These are phyloP conservation scores for Clarias platycephalus DNA, from an alignment of 2,797 vertebrate genomes.

Conservation along the genomic window DNA sequence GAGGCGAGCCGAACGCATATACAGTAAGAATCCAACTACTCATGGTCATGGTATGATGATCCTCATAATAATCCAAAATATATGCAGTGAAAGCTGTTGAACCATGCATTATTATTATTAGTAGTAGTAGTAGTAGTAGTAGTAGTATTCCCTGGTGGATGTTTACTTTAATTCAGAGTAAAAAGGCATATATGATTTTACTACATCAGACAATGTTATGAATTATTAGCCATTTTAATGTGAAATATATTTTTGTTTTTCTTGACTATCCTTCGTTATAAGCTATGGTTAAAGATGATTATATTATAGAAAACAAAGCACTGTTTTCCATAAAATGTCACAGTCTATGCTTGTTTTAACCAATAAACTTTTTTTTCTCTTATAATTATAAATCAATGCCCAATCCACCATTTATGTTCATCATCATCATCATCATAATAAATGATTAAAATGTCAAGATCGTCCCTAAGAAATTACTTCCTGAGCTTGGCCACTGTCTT, in stretches of 20 bases:
- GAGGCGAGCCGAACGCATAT: not conserved
- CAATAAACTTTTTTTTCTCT: not conserved
- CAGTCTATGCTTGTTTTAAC: not conserved
- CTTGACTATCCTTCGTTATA: not conserved
- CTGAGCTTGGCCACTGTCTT: constrained; percentile 31
- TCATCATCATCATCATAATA: not conserved
- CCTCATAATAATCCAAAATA: constrained; percentile 6
- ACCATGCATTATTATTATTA: not conserved
- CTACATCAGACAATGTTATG: not conserved
- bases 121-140: too few relatives aligned
- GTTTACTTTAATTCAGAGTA: not conserved
- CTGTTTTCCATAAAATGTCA: not conserved
- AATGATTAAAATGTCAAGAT: constrained; percentile 2
- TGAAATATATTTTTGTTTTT: not conserved
- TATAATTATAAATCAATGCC: not conserved
- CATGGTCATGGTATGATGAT: not conserved
- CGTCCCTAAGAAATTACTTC: not conserved
- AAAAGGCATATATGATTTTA: not conserved
- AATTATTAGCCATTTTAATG: not conserved
- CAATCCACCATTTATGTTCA: not conserved
- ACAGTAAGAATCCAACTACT: not conserved
- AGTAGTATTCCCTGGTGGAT: not conserved
- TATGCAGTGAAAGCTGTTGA: constrained; percentile 10
- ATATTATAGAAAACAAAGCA: not conserved
- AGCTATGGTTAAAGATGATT: not conserved